phyloP scores from a whole-genome alignment of 2,888 invertebrate genomes.

The Cetonia aurata region DNA sequence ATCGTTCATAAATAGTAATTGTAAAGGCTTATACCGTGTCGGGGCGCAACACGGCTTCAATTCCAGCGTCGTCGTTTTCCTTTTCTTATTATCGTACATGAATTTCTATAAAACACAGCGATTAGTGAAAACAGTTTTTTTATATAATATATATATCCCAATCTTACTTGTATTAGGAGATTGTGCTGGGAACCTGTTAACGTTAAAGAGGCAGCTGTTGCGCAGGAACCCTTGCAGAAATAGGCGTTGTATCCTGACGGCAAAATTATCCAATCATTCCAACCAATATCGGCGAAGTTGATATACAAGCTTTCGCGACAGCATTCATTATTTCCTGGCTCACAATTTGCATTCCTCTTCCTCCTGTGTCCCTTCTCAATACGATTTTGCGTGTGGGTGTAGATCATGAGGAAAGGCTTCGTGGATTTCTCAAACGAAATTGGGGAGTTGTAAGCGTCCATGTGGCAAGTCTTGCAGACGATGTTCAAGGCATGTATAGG shows the following conservation, averaged over 20 bases:
- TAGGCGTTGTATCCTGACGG: constrained; percentile 89
- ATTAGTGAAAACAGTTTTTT: constrained; percentile 18
- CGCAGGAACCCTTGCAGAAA: constrained; percentile 87
- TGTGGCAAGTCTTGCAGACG: constrained; percentile 82
- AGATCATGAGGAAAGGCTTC: constrained; percentile 83
- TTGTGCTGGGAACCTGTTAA: constrained; percentile 76
- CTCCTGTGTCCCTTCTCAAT: constrained; percentile 57
- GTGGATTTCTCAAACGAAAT: constrained; percentile 79
- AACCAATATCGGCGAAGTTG: constrained; percentile 86
- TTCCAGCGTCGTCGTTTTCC: constrained; percentile 67
- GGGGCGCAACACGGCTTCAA: constrained; percentile 90
- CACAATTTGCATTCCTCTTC: constrained; percentile 76
- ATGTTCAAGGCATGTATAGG: constrained; percentile 81
- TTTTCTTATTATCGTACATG: constrained; percentile 70
- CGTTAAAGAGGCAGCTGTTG: constrained; percentile 79
- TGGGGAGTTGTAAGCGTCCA: constrained; percentile 74
- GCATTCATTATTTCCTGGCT: constrained; percentile 79
- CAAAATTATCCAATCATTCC: constrained; percentile 89
- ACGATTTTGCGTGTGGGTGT: constrained; percentile 79
- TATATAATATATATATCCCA: not conserved
- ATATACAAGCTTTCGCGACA: constrained; percentile 87
- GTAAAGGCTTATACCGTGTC: constrained; percentile 83
- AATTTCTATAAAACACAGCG: constrained; percentile 74
- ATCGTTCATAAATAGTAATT: constrained; percentile 84
- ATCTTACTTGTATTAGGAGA: constrained; percentile 80